Conservation (phyloP, 2,797 vertebrate genomes). For the Orientallactaga sibirica region DNA sequence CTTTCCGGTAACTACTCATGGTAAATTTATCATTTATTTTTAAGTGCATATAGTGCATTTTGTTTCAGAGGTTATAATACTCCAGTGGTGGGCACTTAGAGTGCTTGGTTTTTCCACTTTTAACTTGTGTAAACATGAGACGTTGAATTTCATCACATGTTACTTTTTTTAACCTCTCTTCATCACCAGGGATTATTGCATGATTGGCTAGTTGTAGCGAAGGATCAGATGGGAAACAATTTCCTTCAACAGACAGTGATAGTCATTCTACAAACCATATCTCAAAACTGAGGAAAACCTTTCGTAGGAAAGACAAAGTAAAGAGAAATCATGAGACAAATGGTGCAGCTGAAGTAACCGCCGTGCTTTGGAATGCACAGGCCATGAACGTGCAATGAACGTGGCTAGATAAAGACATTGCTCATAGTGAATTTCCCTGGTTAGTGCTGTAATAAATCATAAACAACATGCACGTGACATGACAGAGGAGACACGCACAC, state of each 20-base stretch:
- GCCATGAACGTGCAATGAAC: neutral
- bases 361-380: neutral
- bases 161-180: conserved; percentile 48
- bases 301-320: conserved; percentile 10
- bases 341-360: neutral
- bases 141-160: conserved; percentile 56
- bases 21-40: conserved; percentile 44
- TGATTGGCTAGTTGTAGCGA: conserved; percentile 55
- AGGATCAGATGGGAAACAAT: conserved; percentile 28
- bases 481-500: neutral
- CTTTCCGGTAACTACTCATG: conserved; percentile 48
- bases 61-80: conserved; percentile 20
- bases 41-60: conserved; percentile 33
- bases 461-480: conserved; percentile 1
- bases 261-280: conserved; percentile 24
- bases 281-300: conserved; percentile 37
- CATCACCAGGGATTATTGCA: conserved; percentile 21
- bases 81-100: neutral
- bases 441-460: neutral
- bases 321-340: neutral
- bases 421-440: neutral
- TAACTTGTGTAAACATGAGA: conserved; percentile 12
- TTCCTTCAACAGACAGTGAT: conserved; percentile 19
- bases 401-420: neutral
- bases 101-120: conserved; percentile 65